These are phyloP conservation scores for Esperia sulphurella DNA, from an alignment of 2,888 invertebrate genomes.

Conservation along the genomic window DNA sequence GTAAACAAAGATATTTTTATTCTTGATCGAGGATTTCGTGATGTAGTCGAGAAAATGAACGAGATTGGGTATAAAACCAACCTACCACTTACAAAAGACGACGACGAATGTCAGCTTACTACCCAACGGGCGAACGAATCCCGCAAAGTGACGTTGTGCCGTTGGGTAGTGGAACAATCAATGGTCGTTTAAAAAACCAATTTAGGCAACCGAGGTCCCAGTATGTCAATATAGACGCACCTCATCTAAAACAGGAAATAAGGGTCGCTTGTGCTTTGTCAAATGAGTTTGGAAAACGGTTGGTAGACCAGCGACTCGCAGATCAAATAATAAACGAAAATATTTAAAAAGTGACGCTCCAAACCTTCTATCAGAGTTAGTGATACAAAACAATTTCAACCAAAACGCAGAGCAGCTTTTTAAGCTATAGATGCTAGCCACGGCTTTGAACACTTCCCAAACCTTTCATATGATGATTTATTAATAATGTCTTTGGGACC, in stretches of 20 bases:
- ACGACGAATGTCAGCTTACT: not conserved
- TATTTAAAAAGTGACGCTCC: too few species aligned
- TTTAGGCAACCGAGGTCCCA: not conserved
- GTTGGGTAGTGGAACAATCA: constrained; percentile 11
- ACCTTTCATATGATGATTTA: constrained; percentile 1
- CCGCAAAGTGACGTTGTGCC: constrained; percentile 5
- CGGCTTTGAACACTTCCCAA: constrained; percentile 1
- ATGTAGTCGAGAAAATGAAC: not conserved
- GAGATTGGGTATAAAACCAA: not conserved
- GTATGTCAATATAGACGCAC: not conserved
- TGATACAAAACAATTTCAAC: not conserved
- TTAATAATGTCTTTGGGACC: constrained; percentile 2
- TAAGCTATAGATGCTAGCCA: not conserved
- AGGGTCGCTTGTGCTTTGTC: constrained; percentile 1
- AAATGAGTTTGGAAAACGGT: not conserved
- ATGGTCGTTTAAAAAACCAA: constrained; percentile 8
- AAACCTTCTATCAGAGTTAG: not conserved
- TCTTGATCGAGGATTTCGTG: constrained; percentile 4
- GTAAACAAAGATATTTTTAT: constrained; percentile 1
- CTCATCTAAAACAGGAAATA: constrained; percentile 2
- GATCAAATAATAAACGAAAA: not conserved
- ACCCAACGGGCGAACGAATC: constrained; percentile 2
- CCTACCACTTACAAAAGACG: not conserved
- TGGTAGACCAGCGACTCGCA: not conserved
- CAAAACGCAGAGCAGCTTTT: not conserved